Percentiles rank a stretch among this genome's conserved stretches.
phyloP scores from a whole-genome alignment of 2,797 vertebrate genomes.

The Cirrhinus mrigala region DNA sequence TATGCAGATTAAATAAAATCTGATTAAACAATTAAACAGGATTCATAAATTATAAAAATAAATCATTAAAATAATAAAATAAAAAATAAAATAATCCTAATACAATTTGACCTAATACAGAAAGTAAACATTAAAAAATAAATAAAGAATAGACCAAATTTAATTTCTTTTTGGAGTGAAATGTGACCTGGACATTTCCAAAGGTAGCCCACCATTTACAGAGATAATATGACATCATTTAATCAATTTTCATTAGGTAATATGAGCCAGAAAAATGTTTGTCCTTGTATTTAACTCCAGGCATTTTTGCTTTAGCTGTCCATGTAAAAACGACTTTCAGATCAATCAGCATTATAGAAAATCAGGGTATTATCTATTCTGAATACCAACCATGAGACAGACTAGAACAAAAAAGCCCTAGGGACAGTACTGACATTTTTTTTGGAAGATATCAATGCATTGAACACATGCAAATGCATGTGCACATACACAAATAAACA shows the following conservation, averaged over 20 bases:
- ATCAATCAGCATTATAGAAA: slow-evolving; percentile 12
- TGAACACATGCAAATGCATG: not conserved
- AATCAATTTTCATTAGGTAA: not conserved
- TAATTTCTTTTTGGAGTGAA: not conserved
- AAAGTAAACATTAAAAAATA: not conserved
- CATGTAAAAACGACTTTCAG: slow-evolving; percentile 8
- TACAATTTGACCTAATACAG: not conserved
- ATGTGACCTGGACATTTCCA: not conserved
- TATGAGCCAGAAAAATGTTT: not conserved
- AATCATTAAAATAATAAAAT: too few species aligned
- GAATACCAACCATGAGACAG: not conserved
- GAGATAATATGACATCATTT: not conserved
- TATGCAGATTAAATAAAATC: too few species aligned
- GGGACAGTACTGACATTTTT: not conserved
- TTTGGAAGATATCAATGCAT: not conserved
- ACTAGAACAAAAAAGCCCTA: not conserved
- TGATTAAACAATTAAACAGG: too few species aligned
- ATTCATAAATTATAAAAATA: too few species aligned
- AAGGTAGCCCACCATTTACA: not conserved
- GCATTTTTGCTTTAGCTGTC: not conserved
- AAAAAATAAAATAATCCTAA: not conserved
- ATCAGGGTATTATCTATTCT: not conserved
- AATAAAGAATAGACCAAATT: not conserved
- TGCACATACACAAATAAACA: not conserved
- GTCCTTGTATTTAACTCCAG: not conserved